Percentiles rank a stretch among this genome's conserved stretches.
phyloP scores from a whole-genome alignment of 2,113 vertebrate species.

The Andinoacara biseriatus region DNA sequence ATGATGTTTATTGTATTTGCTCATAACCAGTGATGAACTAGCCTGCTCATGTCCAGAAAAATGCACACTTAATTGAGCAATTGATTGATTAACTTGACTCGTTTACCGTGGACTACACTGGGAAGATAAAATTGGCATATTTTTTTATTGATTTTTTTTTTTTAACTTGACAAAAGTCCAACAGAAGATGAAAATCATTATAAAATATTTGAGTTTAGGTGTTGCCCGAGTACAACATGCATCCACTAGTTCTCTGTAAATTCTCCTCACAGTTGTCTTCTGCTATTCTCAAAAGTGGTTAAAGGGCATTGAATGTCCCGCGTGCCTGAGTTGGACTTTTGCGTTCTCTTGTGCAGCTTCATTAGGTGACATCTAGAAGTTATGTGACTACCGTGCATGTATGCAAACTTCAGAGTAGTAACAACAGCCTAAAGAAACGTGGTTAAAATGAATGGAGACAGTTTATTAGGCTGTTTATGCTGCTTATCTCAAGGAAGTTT shows the following conservation, averaged over 20 bases:
- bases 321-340: not conserved
- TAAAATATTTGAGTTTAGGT: not conserved
- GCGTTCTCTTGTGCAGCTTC: not conserved
- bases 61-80: not conserved
- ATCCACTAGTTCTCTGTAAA: not conserved
- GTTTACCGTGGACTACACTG: not conserved
- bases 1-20: conserved; percentile 28
- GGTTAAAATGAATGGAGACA: not conserved
- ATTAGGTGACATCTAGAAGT: not conserved
- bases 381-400: not conserved
- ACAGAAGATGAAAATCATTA: not conserved
- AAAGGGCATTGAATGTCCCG: not conserved
- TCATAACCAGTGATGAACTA: conserved; percentile 25
- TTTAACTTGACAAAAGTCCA: not conserved
- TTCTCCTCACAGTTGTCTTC: not conserved
- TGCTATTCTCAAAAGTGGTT: not conserved
- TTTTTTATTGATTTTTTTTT: not conserved
- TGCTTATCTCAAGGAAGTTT: too few relatives aligned
- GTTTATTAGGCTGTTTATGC: not conserved
- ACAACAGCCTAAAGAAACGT: not conserved
- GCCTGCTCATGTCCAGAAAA: not conserved
- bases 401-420: not conserved
- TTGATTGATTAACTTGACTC: not conserved
- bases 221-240: not conserved
- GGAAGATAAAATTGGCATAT: not conserved